Evolutionary conservation across 2,797 vertebrate genomes (phyloP), one percentile per base, ranked within the genome.

Genomic region (Hydrocynus forskahlii): DNA sequence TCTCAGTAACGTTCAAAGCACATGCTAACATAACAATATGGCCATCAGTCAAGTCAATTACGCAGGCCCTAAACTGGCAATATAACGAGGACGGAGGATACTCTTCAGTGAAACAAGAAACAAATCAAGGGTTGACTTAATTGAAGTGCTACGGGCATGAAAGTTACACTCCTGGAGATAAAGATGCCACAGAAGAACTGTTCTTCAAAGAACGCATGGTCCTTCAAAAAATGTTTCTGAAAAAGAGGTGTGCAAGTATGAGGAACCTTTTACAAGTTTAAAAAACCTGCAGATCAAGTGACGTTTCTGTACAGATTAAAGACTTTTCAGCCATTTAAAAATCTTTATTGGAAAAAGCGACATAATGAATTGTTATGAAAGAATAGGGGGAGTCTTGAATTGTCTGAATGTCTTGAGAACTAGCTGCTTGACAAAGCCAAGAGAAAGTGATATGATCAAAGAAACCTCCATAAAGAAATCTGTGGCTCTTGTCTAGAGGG

Each of bases 11-110:
- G 21, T 62, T 73, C 67, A 78, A 73, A 67, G 43, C 14, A 67
- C 13, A 73, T 69, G 16, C 38, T 67, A 73, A 73, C 55, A 59
- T 66, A 73, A 72, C 68, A 66, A 55, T 38, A 50, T 54, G 45
- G 62, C 43, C 81, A 73, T 78, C 68, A 82, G 72, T 82, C 80
- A 77, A 35, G 13, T 82, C 80, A 77, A 48, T 77, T 82, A 48
- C 45, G 45, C 25, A 59, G 50, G 21, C 35, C 38, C 52, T 59
- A 57, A 17, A 57, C 76, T 77, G 45, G 57, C 35, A 64, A 48
- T 72, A 64, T 66, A 71, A 71, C 48, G 71, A 54, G 67, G 17
- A 78, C 7, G 50, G 48, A 55, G 57, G 48, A 67, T 55, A 72
- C 12, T 72, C 50, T 19, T 29, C 38, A 76, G 35, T 21, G 45